Percentiles rank a stretch among this genome's conserved stretches.
Conservation (phyloP, 1,140 invertebrate species). For the Rhopalosiphum maidis region DNA sequence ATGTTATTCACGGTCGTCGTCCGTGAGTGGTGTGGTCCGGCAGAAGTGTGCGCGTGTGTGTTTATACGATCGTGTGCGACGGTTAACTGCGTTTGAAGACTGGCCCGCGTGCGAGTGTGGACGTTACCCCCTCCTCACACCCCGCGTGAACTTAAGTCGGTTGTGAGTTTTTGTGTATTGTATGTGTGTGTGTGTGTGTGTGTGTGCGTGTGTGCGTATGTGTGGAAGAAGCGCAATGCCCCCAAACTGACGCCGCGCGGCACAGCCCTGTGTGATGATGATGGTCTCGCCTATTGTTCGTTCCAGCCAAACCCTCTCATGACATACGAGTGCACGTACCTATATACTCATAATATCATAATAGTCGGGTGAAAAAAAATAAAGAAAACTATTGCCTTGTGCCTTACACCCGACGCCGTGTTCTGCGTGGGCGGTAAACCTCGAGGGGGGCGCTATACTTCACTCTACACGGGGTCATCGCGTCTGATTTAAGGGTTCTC, state of each 20-base stretch:
- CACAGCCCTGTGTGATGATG: not conserved
- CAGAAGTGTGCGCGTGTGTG: not conserved
- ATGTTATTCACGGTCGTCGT: not conserved
- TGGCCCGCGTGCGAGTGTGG: not conserved
- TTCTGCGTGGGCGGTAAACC: not conserved
- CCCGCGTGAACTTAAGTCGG: not conserved
- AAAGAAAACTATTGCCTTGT: not conserved
- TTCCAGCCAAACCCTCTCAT: slow-evolving; percentile 16
- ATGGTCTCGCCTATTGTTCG: slow-evolving; percentile 17
- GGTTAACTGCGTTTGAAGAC: slow-evolving; percentile 31
- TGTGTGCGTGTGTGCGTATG: not conserved
- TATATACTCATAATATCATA: not conserved
- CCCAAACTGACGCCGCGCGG: not conserved
- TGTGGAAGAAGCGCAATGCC: slow-evolving; percentile 37
- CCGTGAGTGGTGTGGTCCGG: not conserved
- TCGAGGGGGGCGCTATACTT: not conserved
- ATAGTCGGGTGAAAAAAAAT: not conserved
- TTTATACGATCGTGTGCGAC: slow-evolving; percentile 23
- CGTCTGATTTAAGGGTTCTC: not conserved
- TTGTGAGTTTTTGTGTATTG: not conserved
- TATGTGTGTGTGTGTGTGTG: not conserved
- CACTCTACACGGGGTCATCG: not conserved
- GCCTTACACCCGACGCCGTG: not conserved
- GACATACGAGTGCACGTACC: not conserved
- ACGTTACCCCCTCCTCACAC: not conserved